Conservation (phyloP, 2,888 invertebrate species). For the Eristalinus sepulchralis region DNA sequence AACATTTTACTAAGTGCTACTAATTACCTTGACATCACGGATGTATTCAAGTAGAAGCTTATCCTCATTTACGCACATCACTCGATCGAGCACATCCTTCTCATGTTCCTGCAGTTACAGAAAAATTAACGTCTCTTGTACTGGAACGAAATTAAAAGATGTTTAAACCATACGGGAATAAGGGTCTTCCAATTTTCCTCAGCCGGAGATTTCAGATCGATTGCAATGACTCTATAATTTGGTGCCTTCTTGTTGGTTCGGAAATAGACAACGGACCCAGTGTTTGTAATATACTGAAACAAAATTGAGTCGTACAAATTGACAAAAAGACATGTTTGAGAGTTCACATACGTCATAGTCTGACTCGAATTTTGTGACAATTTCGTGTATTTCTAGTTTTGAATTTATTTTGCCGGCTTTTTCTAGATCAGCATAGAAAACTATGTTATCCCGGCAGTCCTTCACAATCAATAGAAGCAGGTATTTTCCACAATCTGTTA, state of each 20-base stretch:
- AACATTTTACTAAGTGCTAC: too few relatives aligned
- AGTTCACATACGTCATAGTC: slow-evolving; percentile 90
- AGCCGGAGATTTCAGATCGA: slow-evolving; percentile 88
- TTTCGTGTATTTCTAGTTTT: slow-evolving; percentile 87
- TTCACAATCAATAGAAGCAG: slow-evolving; percentile 91
- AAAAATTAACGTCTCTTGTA: neutral
- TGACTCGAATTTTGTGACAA: slow-evolving; percentile 94
- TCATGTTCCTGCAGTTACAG: slow-evolving; percentile 84
- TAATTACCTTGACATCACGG: slow-evolving; percentile 94
- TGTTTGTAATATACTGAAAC: slow-evolving; percentile 93
- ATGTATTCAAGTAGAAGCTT: slow-evolving; percentile 94
- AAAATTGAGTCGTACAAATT: slow-evolving; percentile 55
- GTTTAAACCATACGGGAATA: slow-evolving; percentile 83
- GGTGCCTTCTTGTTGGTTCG: slow-evolving; percentile 97
- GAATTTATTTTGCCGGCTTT: slow-evolving; percentile 84
- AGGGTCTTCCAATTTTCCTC: slow-evolving; percentile 92
- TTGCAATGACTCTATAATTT: slow-evolving; percentile 92
- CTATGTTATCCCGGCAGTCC: slow-evolving; percentile 95
- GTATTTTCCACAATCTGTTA: slow-evolving; percentile 96
- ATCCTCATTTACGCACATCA: slow-evolving; percentile 90
- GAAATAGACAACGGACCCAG: slow-evolving; percentile 90
- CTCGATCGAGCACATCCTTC: slow-evolving; percentile 95
- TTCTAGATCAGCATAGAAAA: slow-evolving; percentile 91
- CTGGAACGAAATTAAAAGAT: neutral
- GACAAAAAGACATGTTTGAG: neutral